Evolutionary conservation across 2,797 vertebrate genomes (phyloP), one percentile per base, ranked within the genome.

Genomic region (Acrossocheilus wenchowensis): DNA sequence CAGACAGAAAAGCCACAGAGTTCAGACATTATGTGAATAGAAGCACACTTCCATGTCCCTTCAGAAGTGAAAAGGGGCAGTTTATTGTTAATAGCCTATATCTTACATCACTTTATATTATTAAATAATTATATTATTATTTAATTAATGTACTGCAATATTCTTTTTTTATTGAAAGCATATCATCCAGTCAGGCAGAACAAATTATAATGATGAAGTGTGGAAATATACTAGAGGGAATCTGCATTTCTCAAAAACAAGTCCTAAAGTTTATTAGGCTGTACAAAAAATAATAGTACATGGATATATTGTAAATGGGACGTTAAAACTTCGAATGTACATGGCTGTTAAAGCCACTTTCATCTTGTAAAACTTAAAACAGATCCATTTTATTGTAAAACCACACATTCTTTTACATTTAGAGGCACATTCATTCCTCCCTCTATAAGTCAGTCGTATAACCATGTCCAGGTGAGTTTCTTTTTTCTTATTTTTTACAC

Each of bases 371-470:
- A 84, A 41, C 30, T 4, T 78, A 52, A 77, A 64, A 74, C 52
- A 41, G 57, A 39, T 77, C 23, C 11, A 34, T 57, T 84, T 85
- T 78, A 85, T 85, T 54, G 64, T 78, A 54, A 84, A 78, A 78
- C 83, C 74, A 21, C 60, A 84, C 45, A 78, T 84, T 84, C 75
- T 78, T 85, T 57, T 68, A 69, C 62, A 41, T 71, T 78, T 85
- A 43, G 11, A 43, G 74, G n/a, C 45, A 85, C 36, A 78, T 78
- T 85, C 83, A 68, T 79, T 79, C 54, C 34, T 4, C 23, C 10
- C 3, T 66, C 6, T 23, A 26, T 43, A 50, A 60, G 43, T 43
- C 74, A 36, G 83, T 57, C 83, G 72, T 64, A 66, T 69, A 78
- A 78, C 73, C 36, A 57, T 54, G 74, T 69, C 74, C 83, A 84